Conservation (phyloP, 2,888 invertebrate genomes). For the Druceiella hillmani region DNA sequence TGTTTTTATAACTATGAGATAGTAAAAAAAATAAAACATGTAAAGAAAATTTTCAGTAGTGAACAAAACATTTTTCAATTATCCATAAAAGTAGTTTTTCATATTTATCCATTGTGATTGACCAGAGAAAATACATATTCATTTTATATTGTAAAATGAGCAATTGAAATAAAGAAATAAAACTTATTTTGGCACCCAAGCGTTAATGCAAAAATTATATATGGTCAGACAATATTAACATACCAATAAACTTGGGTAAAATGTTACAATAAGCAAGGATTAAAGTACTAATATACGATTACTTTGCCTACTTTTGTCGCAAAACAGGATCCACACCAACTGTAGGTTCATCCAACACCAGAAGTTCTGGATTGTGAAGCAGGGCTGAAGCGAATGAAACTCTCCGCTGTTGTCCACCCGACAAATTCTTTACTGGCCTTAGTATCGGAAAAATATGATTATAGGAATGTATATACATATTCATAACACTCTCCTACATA, state of each 20-base stretch:
- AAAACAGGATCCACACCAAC: slow-evolving; percentile 91
- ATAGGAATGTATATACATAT: no score
- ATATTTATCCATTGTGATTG: no score
- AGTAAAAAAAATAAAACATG: no score
- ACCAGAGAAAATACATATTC: no score
- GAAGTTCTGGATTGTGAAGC: slow-evolving; percentile 80
- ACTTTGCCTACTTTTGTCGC: slow-evolving; percentile 69
- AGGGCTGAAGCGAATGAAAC: slow-evolving; percentile 86
- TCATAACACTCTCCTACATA: no score
- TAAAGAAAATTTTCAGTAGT: no score
- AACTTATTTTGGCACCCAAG: slow-evolving; percentile 17
- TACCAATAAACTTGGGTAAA: no score
- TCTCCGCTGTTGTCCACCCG: slow-evolving; percentile 87
- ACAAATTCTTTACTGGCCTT: slow-evolving; percentile 62
- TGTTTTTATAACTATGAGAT: no score
- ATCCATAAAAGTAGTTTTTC: no score
- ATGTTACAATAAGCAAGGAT: slow-evolving; percentile 5
- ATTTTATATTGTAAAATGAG: slow-evolving; percentile 5
- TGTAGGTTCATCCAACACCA: slow-evolving; percentile 90
- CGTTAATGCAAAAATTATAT: slow-evolving; percentile 10
- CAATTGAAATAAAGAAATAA: slow-evolving; percentile 17
- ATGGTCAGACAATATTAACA: slow-evolving; percentile 4
- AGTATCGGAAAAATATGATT: no score
- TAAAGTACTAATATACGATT: slow-evolving; percentile 9
- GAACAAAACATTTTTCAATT: no score